Evolutionary conservation across 2,888 invertebrate genomes (phyloP).

Genomic region (Miltochrista miniata): DNA sequence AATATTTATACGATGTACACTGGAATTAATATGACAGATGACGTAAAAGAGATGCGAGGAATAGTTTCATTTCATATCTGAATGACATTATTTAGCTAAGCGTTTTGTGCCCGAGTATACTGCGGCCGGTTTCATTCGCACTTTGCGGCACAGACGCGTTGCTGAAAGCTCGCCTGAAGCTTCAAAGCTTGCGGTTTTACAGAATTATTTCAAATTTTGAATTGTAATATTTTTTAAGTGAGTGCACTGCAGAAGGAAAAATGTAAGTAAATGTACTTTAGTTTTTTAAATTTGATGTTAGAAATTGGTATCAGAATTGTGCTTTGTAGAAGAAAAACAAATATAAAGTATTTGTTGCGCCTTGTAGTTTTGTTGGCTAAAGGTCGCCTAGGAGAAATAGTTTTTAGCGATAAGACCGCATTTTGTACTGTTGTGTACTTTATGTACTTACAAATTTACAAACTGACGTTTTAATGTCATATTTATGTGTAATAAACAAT

Average conservation of each 20-base stretch:
- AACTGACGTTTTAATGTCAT: too few relatives aligned
- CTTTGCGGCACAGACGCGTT: conserved; percentile 68
- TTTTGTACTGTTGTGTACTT: too few relatives aligned
- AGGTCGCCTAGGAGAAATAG: too few relatives aligned
- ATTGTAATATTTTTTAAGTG: conserved; percentile 20
- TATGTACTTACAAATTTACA: too few relatives aligned
- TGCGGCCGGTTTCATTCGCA: conserved; percentile 71
- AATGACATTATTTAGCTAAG: conserved; percentile 4
- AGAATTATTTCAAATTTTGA: conserved; percentile 3
- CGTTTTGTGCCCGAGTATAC: conserved; percentile 64
- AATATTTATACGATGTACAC: too few relatives aligned
- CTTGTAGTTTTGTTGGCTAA: too few relatives aligned
- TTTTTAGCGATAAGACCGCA: too few relatives aligned
- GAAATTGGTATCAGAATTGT: neutral
- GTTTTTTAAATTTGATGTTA: neutral
- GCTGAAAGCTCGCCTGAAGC: conserved; percentile 48
- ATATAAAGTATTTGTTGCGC: too few relatives aligned
- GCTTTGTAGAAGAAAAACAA: neutral
- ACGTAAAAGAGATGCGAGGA: too few relatives aligned
- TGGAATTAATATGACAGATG: too few relatives aligned
- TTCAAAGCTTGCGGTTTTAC: conserved; percentile 37
- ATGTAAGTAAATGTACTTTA: conserved; percentile 7
- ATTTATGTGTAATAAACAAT: too few relatives aligned
- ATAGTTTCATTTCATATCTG: too few relatives aligned
- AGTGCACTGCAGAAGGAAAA: conserved; percentile 4